Conservation (phyloP, 2,888 invertebrate genomes). For the Ophion ventricosus region DNA sequence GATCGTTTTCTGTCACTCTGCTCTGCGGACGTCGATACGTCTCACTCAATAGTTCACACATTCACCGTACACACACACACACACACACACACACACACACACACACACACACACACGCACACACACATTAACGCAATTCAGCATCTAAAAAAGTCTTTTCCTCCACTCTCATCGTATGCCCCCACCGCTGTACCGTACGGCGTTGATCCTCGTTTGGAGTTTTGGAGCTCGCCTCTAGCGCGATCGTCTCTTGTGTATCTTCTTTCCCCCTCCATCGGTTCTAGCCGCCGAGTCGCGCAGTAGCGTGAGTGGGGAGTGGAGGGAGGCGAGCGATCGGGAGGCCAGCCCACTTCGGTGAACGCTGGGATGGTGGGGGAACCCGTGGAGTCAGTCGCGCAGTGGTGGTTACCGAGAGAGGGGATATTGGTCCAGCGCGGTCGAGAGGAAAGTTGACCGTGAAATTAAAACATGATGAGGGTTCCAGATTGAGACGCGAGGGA, state of each 20-base stretch:
- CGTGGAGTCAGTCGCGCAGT: constrained; percentile 42
- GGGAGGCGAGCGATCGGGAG: constrained; percentile 34
- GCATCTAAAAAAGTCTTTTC: constrained; percentile 10
- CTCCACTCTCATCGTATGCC: background rate
- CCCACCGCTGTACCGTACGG: background rate
- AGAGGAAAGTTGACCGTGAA: constrained; percentile 78
- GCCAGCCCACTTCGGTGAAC: constrained; percentile 47
- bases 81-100: background rate
- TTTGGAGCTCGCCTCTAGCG: constrained; percentile 31
- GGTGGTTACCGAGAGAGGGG: constrained; percentile 65
- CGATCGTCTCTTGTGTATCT: constrained; percentile 16
- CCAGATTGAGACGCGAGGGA: constrained; percentile 78
- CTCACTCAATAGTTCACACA: too few relatives aligned
- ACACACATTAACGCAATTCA: background rate
- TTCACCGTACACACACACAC: background rate
- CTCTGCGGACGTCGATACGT: constrained; percentile 10
- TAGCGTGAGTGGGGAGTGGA: constrained; percentile 44
- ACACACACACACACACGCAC: background rate
- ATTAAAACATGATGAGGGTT: constrained; percentile 80
- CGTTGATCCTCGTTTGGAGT: constrained; percentile 41
- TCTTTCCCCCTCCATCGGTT: constrained; percentile 9
- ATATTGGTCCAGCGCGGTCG: constrained; percentile 63
- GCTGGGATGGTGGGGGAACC: constrained; percentile 52
- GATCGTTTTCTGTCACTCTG: constrained; percentile 19
- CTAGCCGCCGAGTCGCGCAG: constrained; percentile 40